A percentile compares a stretch with the other conserved stretches of the same genome.
Evolutionary conservation across 2,888 invertebrate species (phyloP).

Genomic region (Amphipyra berbera): DNA sequence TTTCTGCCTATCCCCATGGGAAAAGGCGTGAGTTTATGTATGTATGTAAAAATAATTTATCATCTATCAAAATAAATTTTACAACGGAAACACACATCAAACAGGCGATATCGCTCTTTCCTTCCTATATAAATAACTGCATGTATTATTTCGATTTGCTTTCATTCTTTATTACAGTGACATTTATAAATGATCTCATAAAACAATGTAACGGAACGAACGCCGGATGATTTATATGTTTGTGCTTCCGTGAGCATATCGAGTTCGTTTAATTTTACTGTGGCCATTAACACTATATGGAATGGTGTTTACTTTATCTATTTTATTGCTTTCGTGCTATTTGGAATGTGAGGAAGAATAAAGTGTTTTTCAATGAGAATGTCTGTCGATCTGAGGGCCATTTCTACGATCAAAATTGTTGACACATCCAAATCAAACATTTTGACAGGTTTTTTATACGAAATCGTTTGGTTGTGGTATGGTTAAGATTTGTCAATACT

Average conservation of each 20-base stretch:
- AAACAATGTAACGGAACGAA: conserved; percentile 44
- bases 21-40: too few species aligned
- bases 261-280: conserved; percentile 31
- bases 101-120: not conserved
- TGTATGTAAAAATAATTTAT: too few species aligned
- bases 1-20: too few species aligned
- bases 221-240: conserved; percentile 43
- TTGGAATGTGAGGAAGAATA: not conserved
- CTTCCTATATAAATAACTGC: conserved; percentile 22
- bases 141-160: conserved; percentile 25
- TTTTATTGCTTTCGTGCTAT: not conserved
- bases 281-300: conserved; percentile 37
- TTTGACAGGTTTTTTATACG: too few species aligned
- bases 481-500: too few species aligned
- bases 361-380: not conserved
- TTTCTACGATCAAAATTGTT: too few species aligned
- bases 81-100: not conserved
- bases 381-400: too few species aligned
- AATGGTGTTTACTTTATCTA: conserved; percentile 21
- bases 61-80: too few species aligned
- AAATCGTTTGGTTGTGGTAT: too few species aligned
- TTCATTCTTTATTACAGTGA: conserved; percentile 36
- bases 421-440: too few species aligned
- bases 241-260: conserved; percentile 40
- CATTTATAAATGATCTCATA: conserved; percentile 49